phyloP scores from a whole-genome alignment of 2,113 vertebrate genomes.

The Ramphastos sulfuratus region DNA sequence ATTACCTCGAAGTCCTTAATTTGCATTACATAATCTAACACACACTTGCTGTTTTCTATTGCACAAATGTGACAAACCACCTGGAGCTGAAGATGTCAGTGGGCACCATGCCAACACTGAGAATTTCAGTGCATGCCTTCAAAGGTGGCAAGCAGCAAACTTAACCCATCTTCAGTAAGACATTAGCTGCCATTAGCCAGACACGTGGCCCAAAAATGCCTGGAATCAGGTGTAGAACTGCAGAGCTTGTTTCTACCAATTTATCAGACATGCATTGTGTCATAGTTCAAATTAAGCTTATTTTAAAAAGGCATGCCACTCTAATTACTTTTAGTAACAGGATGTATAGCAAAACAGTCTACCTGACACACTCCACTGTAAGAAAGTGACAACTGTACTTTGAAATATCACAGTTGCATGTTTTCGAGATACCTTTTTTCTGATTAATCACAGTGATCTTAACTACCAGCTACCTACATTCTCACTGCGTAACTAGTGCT shows the following conservation, averaged over 20 bases:
- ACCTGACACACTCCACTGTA: not conserved
- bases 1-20: not conserved
- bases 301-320: conserved; percentile 9
- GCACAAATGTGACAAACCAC: conserved; percentile 1
- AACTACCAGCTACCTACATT: not conserved
- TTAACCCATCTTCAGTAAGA: not conserved
- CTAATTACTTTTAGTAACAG: not conserved
- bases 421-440: not conserved
- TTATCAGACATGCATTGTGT: not conserved
- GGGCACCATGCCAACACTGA: not conserved
- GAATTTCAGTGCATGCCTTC: not conserved
- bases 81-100: conserved; percentile 27
- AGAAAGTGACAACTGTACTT: not conserved
- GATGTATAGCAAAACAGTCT: not conserved
- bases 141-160: not conserved
- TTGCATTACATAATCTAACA: conserved; percentile 3
- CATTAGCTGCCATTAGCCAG: conserved; percentile 16
- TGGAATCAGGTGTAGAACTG: not conserved
- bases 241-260: not conserved
- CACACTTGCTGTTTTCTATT: not conserved
- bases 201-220: not conserved
- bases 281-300: not conserved
- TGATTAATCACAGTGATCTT: not conserved
- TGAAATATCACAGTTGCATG: not conserved
- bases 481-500: not conserved